Conservation (phyloP, 2,113 vertebrate species). For the Mirza zaza region DNA sequence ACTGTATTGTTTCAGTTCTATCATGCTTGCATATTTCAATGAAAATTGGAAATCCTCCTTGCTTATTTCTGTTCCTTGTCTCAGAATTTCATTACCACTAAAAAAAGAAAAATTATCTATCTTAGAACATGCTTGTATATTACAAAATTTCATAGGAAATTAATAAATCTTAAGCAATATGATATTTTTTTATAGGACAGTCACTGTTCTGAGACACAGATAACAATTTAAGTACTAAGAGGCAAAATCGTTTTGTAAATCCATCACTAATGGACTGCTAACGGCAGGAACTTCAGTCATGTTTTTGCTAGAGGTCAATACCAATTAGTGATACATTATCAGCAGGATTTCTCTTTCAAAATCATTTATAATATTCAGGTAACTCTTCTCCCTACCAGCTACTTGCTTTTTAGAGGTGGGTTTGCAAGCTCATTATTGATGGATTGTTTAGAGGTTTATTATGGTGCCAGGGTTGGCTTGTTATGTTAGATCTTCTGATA, state of each 20-base stretch:
- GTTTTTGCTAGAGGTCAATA: slow-evolving; percentile 65
- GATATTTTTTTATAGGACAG: neutral
- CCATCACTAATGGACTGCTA: slow-evolving; percentile 19
- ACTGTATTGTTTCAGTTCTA: neutral
- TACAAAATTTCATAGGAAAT: neutral
- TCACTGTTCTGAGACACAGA: slow-evolving; percentile 43
- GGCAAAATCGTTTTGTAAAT: slow-evolving; percentile 49
- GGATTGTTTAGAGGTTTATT: slow-evolving; percentile 41
- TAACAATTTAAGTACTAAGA: slow-evolving; percentile 51
- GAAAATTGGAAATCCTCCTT: neutral
- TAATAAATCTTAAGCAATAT: neutral
- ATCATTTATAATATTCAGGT: slow-evolving; percentile 51
- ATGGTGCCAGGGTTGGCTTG: neutral
- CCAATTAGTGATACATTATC: slow-evolving; percentile 64
- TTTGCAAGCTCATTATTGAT: slow-evolving; percentile 33
- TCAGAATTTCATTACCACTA: neutral
- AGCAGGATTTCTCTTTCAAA: slow-evolving; percentile 61
- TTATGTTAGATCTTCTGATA: slow-evolving; percentile 51
- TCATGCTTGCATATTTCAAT: neutral
- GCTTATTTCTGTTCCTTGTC: neutral
- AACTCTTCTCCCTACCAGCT: neutral
- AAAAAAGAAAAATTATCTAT: neutral
- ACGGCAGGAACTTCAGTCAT: slow-evolving; percentile 31
- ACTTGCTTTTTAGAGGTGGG: slow-evolving; percentile 20
- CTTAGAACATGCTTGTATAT: neutral